These are phyloP conservation scores for Anguilla obscura DNA, from an alignment of 2,797 vertebrate genomes.

Conservation along the genomic window DNA sequence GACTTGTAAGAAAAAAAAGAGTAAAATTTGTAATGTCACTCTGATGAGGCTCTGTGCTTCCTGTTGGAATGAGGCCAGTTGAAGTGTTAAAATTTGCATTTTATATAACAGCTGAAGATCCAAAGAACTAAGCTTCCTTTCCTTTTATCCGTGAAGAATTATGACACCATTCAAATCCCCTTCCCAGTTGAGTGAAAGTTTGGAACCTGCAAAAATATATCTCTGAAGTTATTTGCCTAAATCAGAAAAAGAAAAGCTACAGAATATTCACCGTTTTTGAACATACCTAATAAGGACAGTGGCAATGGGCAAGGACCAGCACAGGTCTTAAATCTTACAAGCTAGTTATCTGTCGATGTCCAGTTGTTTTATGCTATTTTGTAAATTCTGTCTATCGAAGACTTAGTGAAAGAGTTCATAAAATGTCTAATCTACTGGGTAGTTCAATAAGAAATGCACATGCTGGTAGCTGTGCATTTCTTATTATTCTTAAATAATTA, in stretches of 20 bases:
- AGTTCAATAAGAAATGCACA: not conserved
- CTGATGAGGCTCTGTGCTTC: not conserved
- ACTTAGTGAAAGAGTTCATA: not conserved
- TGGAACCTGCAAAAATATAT: not conserved
- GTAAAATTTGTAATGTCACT: slow-evolving; percentile 6
- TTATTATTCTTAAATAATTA: not conserved
- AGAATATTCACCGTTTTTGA: not conserved
- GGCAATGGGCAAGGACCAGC: not conserved
- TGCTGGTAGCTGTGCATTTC: not conserved
- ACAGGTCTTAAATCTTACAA: not conserved
- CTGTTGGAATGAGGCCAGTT: not conserved
- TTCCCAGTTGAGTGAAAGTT: not conserved
- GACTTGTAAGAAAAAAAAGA: not conserved
- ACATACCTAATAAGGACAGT: not conserved
- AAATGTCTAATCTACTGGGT: not conserved
- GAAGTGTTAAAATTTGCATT: slow-evolving; percentile 3
- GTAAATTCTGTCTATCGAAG: not conserved
- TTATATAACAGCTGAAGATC: slow-evolving; percentile 14
- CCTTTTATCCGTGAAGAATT: not conserved
- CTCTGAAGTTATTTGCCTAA: not conserved
- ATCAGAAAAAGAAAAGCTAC: not conserved
- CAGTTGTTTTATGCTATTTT: not conserved
- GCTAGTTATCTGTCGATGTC: not conserved
- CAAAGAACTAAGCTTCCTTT: not conserved
- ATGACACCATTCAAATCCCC: slow-evolving; percentile 16